Base-by-base conservation (phyloP, 2,113 vertebrate species). In the Lamprotornis superbus region DNA sequence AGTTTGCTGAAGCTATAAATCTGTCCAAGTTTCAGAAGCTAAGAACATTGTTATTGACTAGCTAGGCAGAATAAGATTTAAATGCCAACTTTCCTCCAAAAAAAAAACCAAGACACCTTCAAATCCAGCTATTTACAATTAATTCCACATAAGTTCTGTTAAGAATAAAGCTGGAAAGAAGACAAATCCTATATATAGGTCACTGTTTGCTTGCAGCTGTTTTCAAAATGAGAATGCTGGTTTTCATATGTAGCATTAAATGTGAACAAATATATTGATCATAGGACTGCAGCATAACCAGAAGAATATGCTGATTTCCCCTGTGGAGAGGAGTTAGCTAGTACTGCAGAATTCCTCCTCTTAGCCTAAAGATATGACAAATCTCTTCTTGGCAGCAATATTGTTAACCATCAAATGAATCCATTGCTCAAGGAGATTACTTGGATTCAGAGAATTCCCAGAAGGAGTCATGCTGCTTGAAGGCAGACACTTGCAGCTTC, bases 401-500 rank as follows among this genome's bases (percentile, higher is more conserved):
- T n/a, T n/a, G 56, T 82, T 77, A 95, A 89, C 79, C 60, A 46
- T 70, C 90, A 94, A 94, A 63, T 77, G 84, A 97, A 93, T 92
- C 87, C 79, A 82, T 76, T 91, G 75, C 92, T 89, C 78, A 76
- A 79, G 68, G 73, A 96, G 85, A 93, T 94, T 84, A 88, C 70
- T 95, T 91, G 81, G 89, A 91, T 93, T 90, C 81, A 83, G 67
- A 96, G 77, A 70, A 67, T 25, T 69, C 94, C 94, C 94, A 93
- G 70, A 88, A 93, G 90, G 89, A 91, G 6, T 40, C 55, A 20
- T 31, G 40, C 8, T 68, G 68, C 91, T 93, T 89, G 77, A 92
- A 95, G 91, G 73, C 55, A 44, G 56, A 83, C 0, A 1, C 35
- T 81, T 84, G 57, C 1, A 0, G 39, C 64, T 90, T 82, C 90